Evolutionary conservation across 2,113 vertebrate genomes (phyloP).

Genomic region (Lanius collurio): DNA sequence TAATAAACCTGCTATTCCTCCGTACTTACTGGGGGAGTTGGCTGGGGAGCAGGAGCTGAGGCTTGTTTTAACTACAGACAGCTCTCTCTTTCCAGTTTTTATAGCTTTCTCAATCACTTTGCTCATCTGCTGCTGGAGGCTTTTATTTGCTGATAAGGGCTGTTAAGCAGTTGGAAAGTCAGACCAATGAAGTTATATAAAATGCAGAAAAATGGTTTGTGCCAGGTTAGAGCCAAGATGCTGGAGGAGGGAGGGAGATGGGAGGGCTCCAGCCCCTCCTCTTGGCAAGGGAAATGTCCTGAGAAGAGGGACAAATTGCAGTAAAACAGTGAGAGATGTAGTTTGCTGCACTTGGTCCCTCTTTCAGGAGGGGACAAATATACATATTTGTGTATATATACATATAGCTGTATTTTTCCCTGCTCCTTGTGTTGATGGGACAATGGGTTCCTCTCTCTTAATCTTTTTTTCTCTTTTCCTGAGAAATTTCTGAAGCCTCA

Average conservation of each 20-base stretch:
- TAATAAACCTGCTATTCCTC: conserved; percentile 57
- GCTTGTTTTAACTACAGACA: conserved; percentile 55
- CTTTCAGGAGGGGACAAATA: not conserved
- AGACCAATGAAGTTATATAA: conserved; percentile 35
- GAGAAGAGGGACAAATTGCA: not conserved
- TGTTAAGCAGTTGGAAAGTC: conserved; percentile 58
- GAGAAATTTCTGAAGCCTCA: not conserved
- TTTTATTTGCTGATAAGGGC: conserved; percentile 69
- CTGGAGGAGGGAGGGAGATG: not conserved
- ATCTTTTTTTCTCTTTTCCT: not conserved
- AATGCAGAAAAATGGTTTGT: not conserved
- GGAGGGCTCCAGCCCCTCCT: not conserved
- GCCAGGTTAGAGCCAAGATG: not conserved
- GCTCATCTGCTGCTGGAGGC: conserved; percentile 46
- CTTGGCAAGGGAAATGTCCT: not conserved
- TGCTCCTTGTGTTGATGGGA: not conserved
- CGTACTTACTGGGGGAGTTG: conserved; percentile 52
- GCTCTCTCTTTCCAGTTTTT: conserved; percentile 49
- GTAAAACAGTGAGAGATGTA: not conserved
- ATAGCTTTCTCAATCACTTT: conserved; percentile 63
- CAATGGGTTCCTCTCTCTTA: not conserved
- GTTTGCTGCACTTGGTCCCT: not conserved
- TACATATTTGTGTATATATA: not conserved
- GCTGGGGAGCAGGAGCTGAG: conserved; percentile 11
- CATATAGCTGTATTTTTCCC: not conserved